Conservation (phyloP, 1,140 invertebrate genomes). For the Drosophila persimilis region DNA sequence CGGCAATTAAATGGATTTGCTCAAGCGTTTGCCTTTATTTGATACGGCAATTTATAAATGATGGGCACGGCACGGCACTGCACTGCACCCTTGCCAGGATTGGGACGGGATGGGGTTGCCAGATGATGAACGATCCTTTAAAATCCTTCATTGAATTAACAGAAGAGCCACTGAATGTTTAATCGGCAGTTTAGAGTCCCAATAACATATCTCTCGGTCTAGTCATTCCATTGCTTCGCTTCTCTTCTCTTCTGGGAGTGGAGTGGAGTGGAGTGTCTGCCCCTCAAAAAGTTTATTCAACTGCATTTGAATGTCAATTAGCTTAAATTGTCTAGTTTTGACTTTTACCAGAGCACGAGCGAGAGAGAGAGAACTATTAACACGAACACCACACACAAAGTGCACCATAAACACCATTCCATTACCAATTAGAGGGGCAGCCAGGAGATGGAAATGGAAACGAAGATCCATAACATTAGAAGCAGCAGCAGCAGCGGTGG, state of each 20-base stretch:
- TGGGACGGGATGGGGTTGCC: conserved; percentile 15
- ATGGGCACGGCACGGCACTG: conserved; percentile 41
- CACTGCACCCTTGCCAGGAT: no score
- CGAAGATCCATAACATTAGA: conserved; percentile 32
- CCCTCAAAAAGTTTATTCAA: conserved; percentile 64
- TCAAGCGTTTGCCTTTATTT: conserved; percentile 65
- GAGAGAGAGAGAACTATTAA: conserved; percentile 56
- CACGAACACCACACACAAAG: conserved; percentile 37
- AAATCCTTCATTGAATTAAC: conserved; percentile 20
- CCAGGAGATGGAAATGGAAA: conserved; percentile 20
- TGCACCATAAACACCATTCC: conserved; percentile 28
- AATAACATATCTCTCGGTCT: no score
- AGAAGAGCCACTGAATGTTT: not conserved
- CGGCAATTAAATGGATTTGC: conserved; percentile 78
- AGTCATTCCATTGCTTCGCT: no score
- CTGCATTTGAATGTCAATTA: conserved; percentile 81
- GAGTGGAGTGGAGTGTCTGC: not conserved
- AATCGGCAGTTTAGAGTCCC: no score
- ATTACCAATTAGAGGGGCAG: conserved; percentile 55
- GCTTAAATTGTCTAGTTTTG: conserved; percentile 73
- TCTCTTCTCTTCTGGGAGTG: no score
- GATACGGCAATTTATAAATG: conserved; percentile 77
- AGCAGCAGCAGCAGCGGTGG: conserved; percentile 1
- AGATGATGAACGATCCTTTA: conserved; percentile 61
- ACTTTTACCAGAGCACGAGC: conserved; percentile 57